These are phyloP conservation scores for Drosophila cyrtoloma DNA, from an alignment of 2,888 invertebrate genomes.

Conservation along the genomic window DNA sequence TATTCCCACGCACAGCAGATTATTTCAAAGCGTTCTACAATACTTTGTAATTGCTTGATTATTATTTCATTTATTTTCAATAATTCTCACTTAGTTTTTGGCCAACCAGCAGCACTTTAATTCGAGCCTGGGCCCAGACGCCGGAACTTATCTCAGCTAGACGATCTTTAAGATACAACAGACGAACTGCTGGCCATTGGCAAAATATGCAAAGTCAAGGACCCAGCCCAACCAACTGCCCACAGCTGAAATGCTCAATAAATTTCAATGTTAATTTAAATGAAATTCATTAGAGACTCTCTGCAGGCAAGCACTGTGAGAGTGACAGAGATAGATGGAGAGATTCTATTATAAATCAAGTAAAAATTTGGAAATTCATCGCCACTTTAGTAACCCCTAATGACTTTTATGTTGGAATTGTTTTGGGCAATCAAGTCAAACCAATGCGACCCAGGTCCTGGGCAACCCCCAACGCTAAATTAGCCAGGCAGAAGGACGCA, in stretches of 20 bases:
- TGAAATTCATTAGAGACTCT: slow-evolving; percentile 64
- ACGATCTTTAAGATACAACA: slow-evolving; percentile 70
- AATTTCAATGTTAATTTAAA: slow-evolving; percentile 81
- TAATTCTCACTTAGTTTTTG: slow-evolving; percentile 56
- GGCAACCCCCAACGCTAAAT: slow-evolving; percentile 70
- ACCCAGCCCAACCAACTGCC: slow-evolving; percentile 45
- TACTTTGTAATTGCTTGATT: slow-evolving; percentile 62
- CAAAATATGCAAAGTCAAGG: slow-evolving; percentile 68
- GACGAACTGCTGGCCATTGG: slow-evolving; percentile 41
- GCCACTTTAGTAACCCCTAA: slow-evolving; percentile 85
- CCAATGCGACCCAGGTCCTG: slow-evolving; percentile 51
- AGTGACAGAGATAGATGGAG: slow-evolving; percentile 28
- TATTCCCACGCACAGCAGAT: slow-evolving; percentile 55
- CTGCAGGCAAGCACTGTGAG: slow-evolving; percentile 1
- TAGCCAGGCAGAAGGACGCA: slow-evolving; percentile 49
- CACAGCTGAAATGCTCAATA: slow-evolving; percentile 70
- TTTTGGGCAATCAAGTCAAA: slow-evolving; percentile 78
- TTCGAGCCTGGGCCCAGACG: slow-evolving; percentile 5
- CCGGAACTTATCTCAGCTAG: slow-evolving; percentile 51
- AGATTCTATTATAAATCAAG: slow-evolving; percentile 82
- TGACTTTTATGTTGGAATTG: slow-evolving; percentile 82
- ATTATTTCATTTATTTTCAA: slow-evolving; percentile 68
- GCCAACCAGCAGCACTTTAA: slow-evolving; percentile 59
- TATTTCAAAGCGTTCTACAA: slow-evolving; percentile 6
- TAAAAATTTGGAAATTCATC: slow-evolving; percentile 84